Evolutionary conservation across 2,113 vertebrate species (phyloP).

Genomic region (Chauna torquata): DNA sequence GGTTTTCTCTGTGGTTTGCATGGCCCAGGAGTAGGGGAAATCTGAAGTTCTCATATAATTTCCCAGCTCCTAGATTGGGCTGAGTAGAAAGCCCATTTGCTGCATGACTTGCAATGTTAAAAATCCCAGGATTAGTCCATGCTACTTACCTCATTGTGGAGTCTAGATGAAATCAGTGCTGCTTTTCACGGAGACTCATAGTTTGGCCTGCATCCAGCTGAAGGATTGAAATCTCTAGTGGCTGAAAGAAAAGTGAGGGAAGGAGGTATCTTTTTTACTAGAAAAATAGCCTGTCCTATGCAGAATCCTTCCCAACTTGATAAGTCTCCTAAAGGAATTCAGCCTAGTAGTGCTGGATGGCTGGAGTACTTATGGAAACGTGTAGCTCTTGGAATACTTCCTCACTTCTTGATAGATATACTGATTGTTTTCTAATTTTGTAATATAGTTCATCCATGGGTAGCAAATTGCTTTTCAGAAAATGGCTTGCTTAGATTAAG

Average conservation of each 20-base stretch:
- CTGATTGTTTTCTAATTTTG: neutral
- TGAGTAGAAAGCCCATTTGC: neutral
- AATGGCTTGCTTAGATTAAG: neutral
- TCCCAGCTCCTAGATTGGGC: neutral
- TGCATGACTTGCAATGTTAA: neutral
- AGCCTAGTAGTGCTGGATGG: neutral
- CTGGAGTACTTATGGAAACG: neutral
- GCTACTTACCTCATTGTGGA: neutral
- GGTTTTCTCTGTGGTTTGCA: neutral
- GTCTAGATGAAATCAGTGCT: neutral
- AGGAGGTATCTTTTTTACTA: neutral
- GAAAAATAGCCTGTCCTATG: fast-evolving
- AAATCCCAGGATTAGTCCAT: neutral
- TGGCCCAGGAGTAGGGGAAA: neutral
- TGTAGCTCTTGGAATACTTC: neutral
- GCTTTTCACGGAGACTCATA: neutral
- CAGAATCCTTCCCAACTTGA: neutral
- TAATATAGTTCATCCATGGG: neutral
- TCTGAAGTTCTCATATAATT: neutral
- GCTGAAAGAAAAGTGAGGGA: neutral
- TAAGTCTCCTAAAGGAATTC: neutral
- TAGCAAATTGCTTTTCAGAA: neutral
- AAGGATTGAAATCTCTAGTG: neutral
- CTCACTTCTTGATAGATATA: neutral
- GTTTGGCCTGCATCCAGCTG: constrained; percentile 6